Base-by-base conservation (phyloP, 2,888 invertebrate genomes). In the Leuctra nigra region DNA sequence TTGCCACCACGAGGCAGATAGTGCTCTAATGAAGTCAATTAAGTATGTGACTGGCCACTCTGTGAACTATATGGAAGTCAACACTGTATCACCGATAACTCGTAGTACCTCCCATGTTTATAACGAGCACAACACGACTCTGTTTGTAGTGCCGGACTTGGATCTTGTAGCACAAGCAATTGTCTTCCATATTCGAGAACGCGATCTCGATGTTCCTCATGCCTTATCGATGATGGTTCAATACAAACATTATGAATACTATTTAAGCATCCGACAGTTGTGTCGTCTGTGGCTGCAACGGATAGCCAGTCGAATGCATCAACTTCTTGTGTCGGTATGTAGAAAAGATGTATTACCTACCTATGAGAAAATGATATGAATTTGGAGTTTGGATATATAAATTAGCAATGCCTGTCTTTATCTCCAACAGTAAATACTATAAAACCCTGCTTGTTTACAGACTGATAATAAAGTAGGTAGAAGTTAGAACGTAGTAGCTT, bases 1-100 rank as follows among this genome's bases (percentile, higher is more conserved):
- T 2, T 50, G 50, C 18, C 4, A n/a, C 14, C 50, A 50, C 22
- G 20, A 35, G 16, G 20, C 6, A 35, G 35, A 50, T 20, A 33
- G 11, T 7, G 13, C 20, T 16, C 22, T 50, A 16, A 35, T 50
- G 36, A 60, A 57, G 36, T 57, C 63, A 11, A 55, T 63, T 20
- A 63, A 63, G 22, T 63, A 63, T 60, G 59, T 63, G 1, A 62
- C 63, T 9, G 53, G 57, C 50, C 63, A 63, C 48, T 61, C 63
- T 16, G 63, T 63, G 1, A 63, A 61, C 53, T 63, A 60, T 23
- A 53, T 57, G 29, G 55, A 59, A 38, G 55, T 59, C 16, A 39
- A 36, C 20, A 25, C 53, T 24, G 44, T 23, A 22, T 25, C 29
- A 9, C 29, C 33, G 16, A n/a, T n/a, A n/a, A 29, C 24, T 0